These are phyloP conservation scores for Myrmophylax atrothorax DNA, from an alignment of 2,113 vertebrate genomes.

Conservation along the genomic window DNA sequence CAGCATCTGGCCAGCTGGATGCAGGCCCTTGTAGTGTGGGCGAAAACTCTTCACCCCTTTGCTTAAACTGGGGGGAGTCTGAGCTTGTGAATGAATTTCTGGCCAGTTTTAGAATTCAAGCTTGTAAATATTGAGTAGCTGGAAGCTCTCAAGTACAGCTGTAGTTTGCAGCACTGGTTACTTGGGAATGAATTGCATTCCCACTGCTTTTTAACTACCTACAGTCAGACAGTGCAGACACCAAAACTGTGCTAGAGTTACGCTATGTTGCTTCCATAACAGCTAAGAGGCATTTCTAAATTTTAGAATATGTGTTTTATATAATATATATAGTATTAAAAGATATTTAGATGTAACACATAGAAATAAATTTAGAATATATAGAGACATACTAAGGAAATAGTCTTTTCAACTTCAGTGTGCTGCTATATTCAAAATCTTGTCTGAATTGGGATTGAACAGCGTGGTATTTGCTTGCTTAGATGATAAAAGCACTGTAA, in stretches of 20 bases:
- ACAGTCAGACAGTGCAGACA: background rate
- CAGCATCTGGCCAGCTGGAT: background rate
- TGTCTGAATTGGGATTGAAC: background rate
- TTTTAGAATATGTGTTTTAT: background rate
- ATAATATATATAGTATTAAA: background rate
- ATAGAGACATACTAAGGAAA: background rate
- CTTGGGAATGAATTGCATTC: background rate
- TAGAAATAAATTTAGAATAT: background rate
- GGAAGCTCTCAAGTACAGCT: background rate
- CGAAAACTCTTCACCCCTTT: background rate
- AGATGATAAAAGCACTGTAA: background rate
- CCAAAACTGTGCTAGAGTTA: background rate
- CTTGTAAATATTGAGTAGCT: background rate
- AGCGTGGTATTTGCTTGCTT: background rate
- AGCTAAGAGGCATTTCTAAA: background rate
- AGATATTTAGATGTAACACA: background rate
- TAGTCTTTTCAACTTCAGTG: background rate
- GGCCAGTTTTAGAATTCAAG: background rate
- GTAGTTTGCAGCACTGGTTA: background rate
- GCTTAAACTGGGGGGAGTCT: background rate
- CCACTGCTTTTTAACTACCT: background rate
- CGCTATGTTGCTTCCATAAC: background rate
- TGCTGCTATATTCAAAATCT: background rate
- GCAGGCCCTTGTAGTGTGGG: background rate
- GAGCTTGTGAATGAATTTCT: background rate